phyloP scores from a whole-genome alignment of 2,797 vertebrate species.

The Ibycter americanus region DNA sequence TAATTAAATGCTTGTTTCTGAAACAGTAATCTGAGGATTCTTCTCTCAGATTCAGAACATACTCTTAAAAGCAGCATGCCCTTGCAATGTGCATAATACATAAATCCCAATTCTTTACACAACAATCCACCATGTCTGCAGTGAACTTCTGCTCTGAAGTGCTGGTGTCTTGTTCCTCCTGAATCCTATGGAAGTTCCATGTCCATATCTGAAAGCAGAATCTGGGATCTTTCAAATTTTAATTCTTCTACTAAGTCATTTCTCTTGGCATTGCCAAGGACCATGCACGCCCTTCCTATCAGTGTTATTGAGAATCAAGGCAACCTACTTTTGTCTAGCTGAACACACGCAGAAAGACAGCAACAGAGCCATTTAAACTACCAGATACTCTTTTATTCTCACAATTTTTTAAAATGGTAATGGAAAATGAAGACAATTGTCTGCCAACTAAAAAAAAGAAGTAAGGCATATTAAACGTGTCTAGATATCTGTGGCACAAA shows the following conservation, averaged over 20 bases:
- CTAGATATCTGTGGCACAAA: background rate
- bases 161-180: background rate
- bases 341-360: background rate
- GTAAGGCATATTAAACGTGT: background rate
- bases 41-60: background rate
- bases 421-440: background rate
- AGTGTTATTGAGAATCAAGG: background rate
- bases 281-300: rapidly evolving
- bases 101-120: background rate
- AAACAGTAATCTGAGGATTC: background rate
- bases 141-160: background rate
- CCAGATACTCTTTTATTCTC: background rate
- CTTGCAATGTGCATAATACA: background rate
- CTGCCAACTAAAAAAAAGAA: background rate
- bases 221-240: background rate
- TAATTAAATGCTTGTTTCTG: background rate
- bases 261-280: background rate
- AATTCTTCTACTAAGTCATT: background rate
- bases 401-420: background rate
- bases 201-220: background rate
- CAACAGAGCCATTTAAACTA: background rate
- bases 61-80: background rate
- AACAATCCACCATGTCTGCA: background rate
- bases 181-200: background rate
- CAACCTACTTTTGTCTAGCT: background rate